Evolutionary conservation across 2,113 vertebrate species (phyloP).

Genomic region (Sisor rabdophorus): DNA sequence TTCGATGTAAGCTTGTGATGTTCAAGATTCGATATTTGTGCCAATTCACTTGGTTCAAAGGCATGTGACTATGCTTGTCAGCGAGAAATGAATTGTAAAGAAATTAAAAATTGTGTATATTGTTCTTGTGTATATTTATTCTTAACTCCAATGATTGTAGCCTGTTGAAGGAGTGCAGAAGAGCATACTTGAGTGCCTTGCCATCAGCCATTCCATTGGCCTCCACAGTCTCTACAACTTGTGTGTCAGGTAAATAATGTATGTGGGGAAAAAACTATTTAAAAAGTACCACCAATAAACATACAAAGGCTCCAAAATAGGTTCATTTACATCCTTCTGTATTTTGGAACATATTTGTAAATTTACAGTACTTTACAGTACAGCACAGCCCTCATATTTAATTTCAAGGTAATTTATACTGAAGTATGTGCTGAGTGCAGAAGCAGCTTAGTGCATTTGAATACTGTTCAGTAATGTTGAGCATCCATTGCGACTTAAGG

Average conservation of each 20-base stretch:
- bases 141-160: constrained; percentile 58
- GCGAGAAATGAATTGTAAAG: not conserved
- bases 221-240: constrained; percentile 77
- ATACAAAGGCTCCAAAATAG: not conserved
- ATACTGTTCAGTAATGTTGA: not conserved
- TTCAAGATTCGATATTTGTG: not conserved
- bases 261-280: not conserved
- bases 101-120: no score
- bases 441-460: not conserved
- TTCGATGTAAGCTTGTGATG: not conserved
- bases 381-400: not conserved
- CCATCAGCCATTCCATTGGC: constrained; percentile 81
- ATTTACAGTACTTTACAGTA: no score
- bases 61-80: not conserved
- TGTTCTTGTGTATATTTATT: no score
- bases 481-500: not conserved
- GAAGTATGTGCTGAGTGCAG: not conserved
- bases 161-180: constrained; percentile 77
- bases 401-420: not conserved
- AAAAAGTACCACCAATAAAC: not conserved
- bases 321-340: not conserved
- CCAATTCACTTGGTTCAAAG: not conserved
- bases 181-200: constrained; percentile 82
- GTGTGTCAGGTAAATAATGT: constrained; percentile 85
- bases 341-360: no score